These are phyloP conservation scores for Lacerta bilineata DNA, from an alignment of 2,797 vertebrate species.

Conservation along the genomic window DNA sequence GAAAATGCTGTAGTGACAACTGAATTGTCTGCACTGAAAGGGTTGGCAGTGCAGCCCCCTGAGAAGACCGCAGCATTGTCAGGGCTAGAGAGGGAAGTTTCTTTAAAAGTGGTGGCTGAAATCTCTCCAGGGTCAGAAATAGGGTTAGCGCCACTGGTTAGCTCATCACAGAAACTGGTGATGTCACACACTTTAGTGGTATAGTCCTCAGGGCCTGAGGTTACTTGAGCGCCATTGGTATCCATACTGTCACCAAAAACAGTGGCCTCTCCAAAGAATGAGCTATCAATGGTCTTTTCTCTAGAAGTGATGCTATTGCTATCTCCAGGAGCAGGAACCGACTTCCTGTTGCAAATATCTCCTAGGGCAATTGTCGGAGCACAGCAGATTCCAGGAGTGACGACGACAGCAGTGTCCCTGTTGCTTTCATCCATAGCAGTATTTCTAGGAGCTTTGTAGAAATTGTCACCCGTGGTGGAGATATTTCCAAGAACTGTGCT, in stretches of 20 bases:
- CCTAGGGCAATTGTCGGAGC: not conserved
- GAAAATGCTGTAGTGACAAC: not conserved
- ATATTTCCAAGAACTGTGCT: not conserved
- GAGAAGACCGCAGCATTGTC: not conserved
- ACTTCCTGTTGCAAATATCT: not conserved
- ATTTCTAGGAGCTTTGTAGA: not conserved
- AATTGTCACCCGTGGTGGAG: not conserved
- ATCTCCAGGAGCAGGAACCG: not conserved
- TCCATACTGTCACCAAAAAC: not conserved
- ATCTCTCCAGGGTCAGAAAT: not conserved
- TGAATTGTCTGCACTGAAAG: not conserved
- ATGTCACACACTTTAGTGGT: not conserved
- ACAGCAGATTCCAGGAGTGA: not conserved
- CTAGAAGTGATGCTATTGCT: not conserved
- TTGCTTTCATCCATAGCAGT: not conserved
- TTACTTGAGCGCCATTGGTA: not conserved
- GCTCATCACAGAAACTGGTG: not conserved
- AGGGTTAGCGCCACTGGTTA: not conserved
- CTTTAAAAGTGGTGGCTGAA: not conserved
- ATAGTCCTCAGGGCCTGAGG: not conserved
- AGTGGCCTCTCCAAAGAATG: not conserved
- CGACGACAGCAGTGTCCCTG: not conserved
- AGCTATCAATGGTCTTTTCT: not conserved
- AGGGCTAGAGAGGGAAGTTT: not conserved
- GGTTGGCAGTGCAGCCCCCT: not conserved